Evolutionary conservation across 2,888 invertebrate species (phyloP), one percentile per base, ranked within the genome.

Genomic region (Erebia aethiops): DNA sequence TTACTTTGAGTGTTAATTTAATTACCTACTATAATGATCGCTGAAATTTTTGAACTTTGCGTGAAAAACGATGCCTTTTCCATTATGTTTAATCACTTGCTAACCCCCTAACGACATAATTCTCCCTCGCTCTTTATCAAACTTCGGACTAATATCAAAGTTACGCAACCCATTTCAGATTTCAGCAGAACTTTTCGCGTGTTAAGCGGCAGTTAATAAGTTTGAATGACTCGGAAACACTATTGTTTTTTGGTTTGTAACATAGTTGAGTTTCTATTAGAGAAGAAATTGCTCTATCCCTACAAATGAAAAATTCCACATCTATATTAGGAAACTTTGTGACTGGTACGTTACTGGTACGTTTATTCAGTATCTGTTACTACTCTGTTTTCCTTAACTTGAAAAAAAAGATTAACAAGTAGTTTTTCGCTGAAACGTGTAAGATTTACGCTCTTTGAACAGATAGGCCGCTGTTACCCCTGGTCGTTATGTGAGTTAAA

Each of bases 201-300:
- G 87, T 78, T 75, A 68, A 64, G 49, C 72, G 71, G 74, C 76
- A 70, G 75, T 82, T 82, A 80, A 84, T 80, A 78, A 79, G 79
- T 78, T 80, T 80, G 72, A 76, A 77, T 79, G 74, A 77, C 75
- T 78, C 72, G 75, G 76, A 79, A 78, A 79, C 80, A 81, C 84
- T 78, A 73, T 75, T 21, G 74, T 77, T 76, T 79, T 78, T 71
- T 71, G 71, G 69, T 60, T 72, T 43, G 75, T 72, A 78, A 72
- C 80, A 83, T 82, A 78, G 75, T 73, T 80, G 56, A 64, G 41
- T 65, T 71, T 18, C 46, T 35, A 35, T 35, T 35, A 35, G 35
- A 35, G 7, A 35, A 49, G 41, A 63, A 21, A 68, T 49, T 54
- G 52, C 64, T 68, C 46, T 13, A 43, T 46, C 46, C 16, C 16